Base-by-base conservation (phyloP, 2,113 vertebrate species). In the Ophiodon elongatus region DNA sequence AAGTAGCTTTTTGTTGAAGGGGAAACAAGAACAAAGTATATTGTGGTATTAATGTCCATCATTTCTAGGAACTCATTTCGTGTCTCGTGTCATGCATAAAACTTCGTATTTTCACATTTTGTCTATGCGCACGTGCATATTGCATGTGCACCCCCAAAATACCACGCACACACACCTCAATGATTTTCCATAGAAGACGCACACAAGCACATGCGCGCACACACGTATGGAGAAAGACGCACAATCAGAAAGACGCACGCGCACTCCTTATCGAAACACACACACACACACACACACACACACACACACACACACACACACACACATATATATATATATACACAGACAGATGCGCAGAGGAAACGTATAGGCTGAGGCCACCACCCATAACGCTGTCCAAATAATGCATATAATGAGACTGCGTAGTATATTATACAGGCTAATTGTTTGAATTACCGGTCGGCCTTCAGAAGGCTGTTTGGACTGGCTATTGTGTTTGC, bases 361-460 rank as follows among this genome's bases (percentile, higher is more conserved):
- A 73, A 71, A 65, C 45, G 19, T 23, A 15, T 15, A 41, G 43
- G 39, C 52, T 57, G 74, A 69, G 67, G 50, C 37, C 67, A 73
- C 79, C 85, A 50, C 79, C 78, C 76, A 76, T 74, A 78, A 43
- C 23, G 82, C 68, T 79, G 71, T 81, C 73, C n/a, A 80, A 73
- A 82, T 86, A 82, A 76, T 65, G 43, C n/a, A 80, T 70, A 82
- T 86, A 82, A 76, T 65, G 43, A 73, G 69, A 79, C 52, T 80
- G 73, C 69, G 72, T 27, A 31, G 25, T 80, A 67, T 63, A 64
- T 67, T 57, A 68, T 68, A 29, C 43, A 64, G 62, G 63, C 76
- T 89, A 88, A 87, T 85, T 88, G 80, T 89, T 29, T 85, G 66
- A 85, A 88, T 88, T 70, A 84, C 43, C 54, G 68, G 73, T n/a